A percentile compares a stretch with the other conserved stretches of the same genome.
Conservation (phyloP, 2,888 invertebrate species). For the Aethes cnicana region DNA sequence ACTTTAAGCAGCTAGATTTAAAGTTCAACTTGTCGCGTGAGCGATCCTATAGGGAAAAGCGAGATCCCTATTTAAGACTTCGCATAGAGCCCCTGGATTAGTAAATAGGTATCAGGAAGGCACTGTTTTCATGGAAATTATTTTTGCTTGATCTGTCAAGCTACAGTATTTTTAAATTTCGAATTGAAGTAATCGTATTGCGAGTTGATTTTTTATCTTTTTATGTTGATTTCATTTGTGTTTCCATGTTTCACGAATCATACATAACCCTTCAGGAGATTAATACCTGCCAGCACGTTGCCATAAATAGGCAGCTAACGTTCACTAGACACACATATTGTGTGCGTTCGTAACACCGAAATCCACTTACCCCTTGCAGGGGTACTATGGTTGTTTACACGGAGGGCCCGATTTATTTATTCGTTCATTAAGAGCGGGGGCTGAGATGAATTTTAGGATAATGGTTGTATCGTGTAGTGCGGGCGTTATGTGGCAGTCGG, state of each 20-base stretch:
- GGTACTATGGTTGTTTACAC: constrained; percentile 72
- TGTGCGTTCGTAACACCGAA: constrained; percentile 75
- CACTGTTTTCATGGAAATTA: too few relatives aligned
- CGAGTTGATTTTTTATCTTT: too few relatives aligned
- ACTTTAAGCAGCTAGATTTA: too few relatives aligned
- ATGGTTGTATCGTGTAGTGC: constrained; percentile 54
- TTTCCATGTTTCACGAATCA: neutral
- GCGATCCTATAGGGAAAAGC: too few relatives aligned
- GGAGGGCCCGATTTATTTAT: constrained; percentile 80
- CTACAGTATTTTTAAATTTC: too few relatives aligned
- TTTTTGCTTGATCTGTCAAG: too few relatives aligned
- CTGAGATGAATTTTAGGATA: constrained; percentile 78
- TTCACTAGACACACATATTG: constrained; percentile 52
- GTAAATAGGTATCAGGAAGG: too few relatives aligned
- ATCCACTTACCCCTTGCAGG: constrained; percentile 81
- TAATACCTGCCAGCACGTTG: constrained; percentile 15
- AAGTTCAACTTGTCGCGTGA: too few relatives aligned
- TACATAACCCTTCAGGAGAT: constrained; percentile 25
- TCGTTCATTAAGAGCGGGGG: constrained; percentile 77
- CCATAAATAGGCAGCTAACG: constrained; percentile 28
- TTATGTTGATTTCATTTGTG: too few relatives aligned
- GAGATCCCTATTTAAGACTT: too few relatives aligned
- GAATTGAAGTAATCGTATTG: too few relatives aligned
- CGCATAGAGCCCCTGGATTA: too few relatives aligned
- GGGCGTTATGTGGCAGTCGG: constrained; percentile 34